phyloP scores from a whole-genome alignment of 2,113 vertebrate species.

The Pangasianodon hypophthalmus region DNA sequence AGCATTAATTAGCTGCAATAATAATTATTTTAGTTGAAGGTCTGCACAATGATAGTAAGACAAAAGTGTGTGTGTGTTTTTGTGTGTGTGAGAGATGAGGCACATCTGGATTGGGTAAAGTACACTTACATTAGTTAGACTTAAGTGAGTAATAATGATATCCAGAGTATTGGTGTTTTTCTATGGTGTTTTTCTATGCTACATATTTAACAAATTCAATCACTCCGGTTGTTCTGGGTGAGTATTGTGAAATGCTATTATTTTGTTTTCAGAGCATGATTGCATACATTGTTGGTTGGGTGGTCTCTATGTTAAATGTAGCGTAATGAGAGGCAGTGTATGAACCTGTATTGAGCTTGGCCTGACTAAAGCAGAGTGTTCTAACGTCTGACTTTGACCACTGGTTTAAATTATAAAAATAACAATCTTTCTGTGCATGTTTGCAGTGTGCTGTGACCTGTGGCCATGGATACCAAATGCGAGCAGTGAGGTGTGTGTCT shows the following conservation, averaged over 20 bases:
- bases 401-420: conserved; percentile 8
- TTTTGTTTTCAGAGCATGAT: background rate
- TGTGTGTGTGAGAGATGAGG: conserved; percentile 7
- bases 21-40: background rate
- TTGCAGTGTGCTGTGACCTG: conserved; percentile 87
- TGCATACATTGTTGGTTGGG: background rate
- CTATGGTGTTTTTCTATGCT: background rate
- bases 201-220: background rate
- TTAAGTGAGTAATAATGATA: conserved; percentile 9
- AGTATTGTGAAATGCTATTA: background rate
- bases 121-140: background rate
- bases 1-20: background rate
- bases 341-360: background rate
- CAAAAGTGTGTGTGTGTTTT: background rate
- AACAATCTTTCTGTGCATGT: conserved; percentile 20
- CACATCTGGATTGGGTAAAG: conserved; percentile 20
- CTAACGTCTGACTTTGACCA: background rate
- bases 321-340: background rate
- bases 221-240: background rate
- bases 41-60: too few species aligned
- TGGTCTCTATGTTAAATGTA: background rate
- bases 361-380: background rate
- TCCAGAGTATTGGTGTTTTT: background rate
- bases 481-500: conserved; percentile 84
- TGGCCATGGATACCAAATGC: conserved; percentile 85